Evolutionary conservation across 1,140 invertebrate species (phyloP).

Genomic region (Carposina sasakii): DNA sequence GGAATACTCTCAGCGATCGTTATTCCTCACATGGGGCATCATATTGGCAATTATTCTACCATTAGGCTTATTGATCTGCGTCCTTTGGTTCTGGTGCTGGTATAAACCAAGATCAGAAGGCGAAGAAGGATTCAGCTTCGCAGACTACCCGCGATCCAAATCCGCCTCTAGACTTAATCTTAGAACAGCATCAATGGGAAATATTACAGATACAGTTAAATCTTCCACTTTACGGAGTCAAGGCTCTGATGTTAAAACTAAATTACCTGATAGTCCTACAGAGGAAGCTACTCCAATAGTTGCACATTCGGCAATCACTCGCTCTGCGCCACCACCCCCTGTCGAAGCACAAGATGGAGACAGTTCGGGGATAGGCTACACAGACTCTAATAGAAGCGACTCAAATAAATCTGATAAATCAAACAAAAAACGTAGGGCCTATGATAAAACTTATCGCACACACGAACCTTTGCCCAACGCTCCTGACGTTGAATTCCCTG

Average conservation of each 20-base stretch:
- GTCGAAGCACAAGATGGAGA: slow-evolving; percentile 47
- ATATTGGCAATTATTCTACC: slow-evolving; percentile 85
- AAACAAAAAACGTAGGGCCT: slow-evolving; percentile 77
- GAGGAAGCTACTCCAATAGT: slow-evolving; percentile 49
- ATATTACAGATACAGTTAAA: slow-evolving; percentile 67
- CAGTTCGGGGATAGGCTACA: slow-evolving; percentile 60
- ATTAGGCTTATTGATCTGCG: slow-evolving; percentile 80
- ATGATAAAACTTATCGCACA: slow-evolving; percentile 86
- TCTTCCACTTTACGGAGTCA: slow-evolving; percentile 52
- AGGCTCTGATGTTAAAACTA: slow-evolving; percentile 44
- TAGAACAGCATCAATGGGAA: slow-evolving; percentile 67
- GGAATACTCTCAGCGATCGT: slow-evolving; percentile 73
- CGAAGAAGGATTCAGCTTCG: slow-evolving; percentile 61
- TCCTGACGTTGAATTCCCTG: slow-evolving; percentile 84
- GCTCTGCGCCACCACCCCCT: slow-evolving; percentile 46
- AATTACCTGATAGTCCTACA: slow-evolving; percentile 49
- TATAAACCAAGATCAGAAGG: slow-evolving; percentile 60
- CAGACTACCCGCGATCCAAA: slow-evolving; percentile 66
- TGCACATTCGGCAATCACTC: slow-evolving; percentile 25
- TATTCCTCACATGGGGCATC: slow-evolving; percentile 79
- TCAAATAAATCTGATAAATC: slow-evolving; percentile 57
- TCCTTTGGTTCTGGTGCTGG: slow-evolving; percentile 77
- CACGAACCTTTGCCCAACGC: slow-evolving; percentile 85
- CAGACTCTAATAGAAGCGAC: slow-evolving; percentile 59
- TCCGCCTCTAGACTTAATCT: slow-evolving; percentile 74